These are phyloP conservation scores for Acropternis orthonyx DNA, from an alignment of 2,797 vertebrate genomes.

Conservation along the genomic window DNA sequence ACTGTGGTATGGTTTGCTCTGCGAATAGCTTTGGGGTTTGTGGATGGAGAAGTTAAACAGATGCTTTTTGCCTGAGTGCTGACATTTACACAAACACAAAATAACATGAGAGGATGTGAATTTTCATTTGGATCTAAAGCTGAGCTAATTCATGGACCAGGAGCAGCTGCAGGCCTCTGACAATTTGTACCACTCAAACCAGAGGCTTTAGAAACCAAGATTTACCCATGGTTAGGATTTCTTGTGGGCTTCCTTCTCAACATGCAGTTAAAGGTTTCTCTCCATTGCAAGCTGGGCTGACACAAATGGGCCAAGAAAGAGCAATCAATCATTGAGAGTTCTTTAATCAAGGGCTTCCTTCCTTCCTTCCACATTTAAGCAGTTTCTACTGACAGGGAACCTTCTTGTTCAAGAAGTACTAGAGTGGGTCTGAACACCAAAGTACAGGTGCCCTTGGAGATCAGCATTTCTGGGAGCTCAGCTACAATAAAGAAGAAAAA, in stretches of 20 bases:
- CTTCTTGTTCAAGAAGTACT: constrained; percentile 5
- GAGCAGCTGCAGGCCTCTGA: neutral
- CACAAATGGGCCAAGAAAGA: constrained; percentile 25
- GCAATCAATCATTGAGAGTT: neutral
- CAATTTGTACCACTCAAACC: neutral
- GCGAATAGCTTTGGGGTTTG: neutral
- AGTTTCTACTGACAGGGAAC: constrained; percentile 24
- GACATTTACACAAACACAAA: neutral
- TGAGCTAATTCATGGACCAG: neutral
- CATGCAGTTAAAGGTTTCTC: neutral
- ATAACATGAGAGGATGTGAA: neutral
- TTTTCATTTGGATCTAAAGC: neutral
- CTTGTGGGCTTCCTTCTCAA: neutral
- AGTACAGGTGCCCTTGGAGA: neutral
- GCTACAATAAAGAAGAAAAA: neutral
- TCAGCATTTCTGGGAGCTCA: constrained; percentile 11
- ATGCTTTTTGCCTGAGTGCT: neutral
- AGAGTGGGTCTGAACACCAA: neutral
- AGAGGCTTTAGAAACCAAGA: neutral
- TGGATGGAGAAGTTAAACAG: neutral
- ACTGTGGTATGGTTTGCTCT: neutral
- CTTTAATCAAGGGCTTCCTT: constrained; percentile 25
- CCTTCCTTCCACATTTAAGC: neutral
- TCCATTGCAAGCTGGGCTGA: neutral
- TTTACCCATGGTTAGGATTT: neutral